Evolutionary conservation across 2,888 invertebrate species (phyloP), one percentile per base, ranked within the genome.

Genomic region (Amiota minor): DNA sequence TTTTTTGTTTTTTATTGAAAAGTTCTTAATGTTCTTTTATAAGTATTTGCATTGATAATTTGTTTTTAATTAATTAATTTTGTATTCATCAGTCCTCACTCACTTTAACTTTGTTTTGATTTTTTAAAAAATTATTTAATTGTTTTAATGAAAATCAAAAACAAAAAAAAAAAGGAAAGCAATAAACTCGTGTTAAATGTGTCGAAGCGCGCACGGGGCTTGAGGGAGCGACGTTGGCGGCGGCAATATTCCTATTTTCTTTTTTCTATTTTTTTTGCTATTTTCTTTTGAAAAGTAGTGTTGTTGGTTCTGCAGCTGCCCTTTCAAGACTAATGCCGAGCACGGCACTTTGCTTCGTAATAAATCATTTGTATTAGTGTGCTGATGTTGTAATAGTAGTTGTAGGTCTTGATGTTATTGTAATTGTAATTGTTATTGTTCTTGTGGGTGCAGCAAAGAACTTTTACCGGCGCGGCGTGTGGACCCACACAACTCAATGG

Each of bases 1-100:
- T 50, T 61, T 74, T 18, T 16, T 67, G 10, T 59, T 20, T 55
- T 53, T 71, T 65, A 23, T 69, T 73, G 56, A 47, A 56, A 46
- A 56, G 53, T 50, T 45, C 3, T 56, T 56, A 10, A 56, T 18
- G 55, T 73, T 75, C 74, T 71, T 76, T 85, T 84, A 86, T 86
- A 81, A 82, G 80, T 80, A 81, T 20, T 56, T 80, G 86, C 86
- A 85, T 86, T 85, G 80, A 78, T 79, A 86, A 80, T 82, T 78
- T 53, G 46, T 68, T 69, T 62, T 14, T 72, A 61, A 12, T 72
- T 46, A 20, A 9, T 20, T 1, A 59, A 45, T 68, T 53, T 49
- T 62, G 35, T 1, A 4, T 35, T 2, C 35, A 35, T 35, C 6
- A 35, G 35, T 35, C n/a, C n/a, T 35, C 35, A 35, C n/a, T 35